Evolutionary conservation across 1,140 invertebrate species (phyloP).

Genomic region (Mizuhopecten yessoensis): DNA sequence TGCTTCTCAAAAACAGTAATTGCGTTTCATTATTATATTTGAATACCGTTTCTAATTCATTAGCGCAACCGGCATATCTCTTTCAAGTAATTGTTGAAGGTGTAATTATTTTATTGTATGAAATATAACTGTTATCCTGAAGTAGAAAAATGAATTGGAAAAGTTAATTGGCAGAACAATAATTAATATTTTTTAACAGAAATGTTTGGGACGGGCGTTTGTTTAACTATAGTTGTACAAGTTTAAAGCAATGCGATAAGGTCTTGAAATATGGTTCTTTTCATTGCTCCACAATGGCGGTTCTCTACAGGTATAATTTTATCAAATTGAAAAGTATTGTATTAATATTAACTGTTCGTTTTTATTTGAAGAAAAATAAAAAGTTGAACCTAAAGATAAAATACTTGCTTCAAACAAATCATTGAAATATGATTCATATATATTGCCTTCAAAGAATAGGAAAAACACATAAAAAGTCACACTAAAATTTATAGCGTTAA

Average conservation of each 20-base stretch:
- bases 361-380: neutral
- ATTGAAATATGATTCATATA: neutral
- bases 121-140: slow-evolving; percentile 5
- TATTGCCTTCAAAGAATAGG: neutral
- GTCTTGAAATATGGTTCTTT: neutral
- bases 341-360: neutral
- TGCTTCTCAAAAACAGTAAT: neutral
- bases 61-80: neutral
- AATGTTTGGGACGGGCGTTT: neutral
- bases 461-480: too few species aligned
- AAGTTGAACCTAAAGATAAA: neutral
- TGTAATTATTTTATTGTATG: slow-evolving; percentile 12
- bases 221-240: neutral
- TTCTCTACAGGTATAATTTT: neutral
- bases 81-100: neutral
- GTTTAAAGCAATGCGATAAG: neutral
- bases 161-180: slow-evolving; percentile 7
- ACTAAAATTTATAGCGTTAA: neutral
- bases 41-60: slow-evolving; percentile 1
- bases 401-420: neutral
- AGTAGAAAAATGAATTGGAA: neutral
- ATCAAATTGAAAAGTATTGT: neutral
- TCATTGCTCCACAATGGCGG: neutral
- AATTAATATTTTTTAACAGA: neutral
- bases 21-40: neutral